Evolutionary conservation across 2,888 invertebrate genomes (phyloP).

Genomic region (Synanthedon vespiformis): DNA sequence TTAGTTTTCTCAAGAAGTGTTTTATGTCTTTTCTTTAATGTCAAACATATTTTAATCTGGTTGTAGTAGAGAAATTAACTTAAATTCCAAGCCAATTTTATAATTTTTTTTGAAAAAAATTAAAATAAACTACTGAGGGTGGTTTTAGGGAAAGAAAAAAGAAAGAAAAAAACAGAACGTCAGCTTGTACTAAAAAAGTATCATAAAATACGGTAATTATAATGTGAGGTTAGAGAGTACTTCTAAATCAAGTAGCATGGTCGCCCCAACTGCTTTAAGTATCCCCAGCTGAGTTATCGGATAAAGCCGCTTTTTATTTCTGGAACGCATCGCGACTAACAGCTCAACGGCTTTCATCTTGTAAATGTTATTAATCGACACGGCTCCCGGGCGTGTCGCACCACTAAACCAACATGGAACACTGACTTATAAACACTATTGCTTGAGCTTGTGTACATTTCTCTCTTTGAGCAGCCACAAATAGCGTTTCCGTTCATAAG

Average conservation of each 20-base stretch:
- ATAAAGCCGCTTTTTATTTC: slow-evolving; percentile 61
- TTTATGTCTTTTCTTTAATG: too few relatives aligned
- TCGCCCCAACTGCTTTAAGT: slow-evolving; percentile 30
- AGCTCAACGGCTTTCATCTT: slow-evolving; percentile 65
- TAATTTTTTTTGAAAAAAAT: too few relatives aligned
- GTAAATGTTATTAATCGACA: slow-evolving; percentile 68
- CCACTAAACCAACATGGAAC: slow-evolving; percentile 8
- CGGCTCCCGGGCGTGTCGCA: slow-evolving; percentile 49
- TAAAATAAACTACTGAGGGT: too few relatives aligned
- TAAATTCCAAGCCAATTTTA: too few relatives aligned
- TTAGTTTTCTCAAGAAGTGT: too few relatives aligned
- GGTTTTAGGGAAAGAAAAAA: too few relatives aligned
- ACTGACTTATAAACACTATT: background rate
- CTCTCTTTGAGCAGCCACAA: slow-evolving; percentile 5
- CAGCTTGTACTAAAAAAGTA: too few relatives aligned
- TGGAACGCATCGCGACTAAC: slow-evolving; percentile 58
- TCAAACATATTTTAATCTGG: too few relatives aligned
- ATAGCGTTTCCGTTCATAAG: slow-evolving; percentile 3
- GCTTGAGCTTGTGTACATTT: slow-evolving; percentile 9
- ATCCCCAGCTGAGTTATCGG: slow-evolving; percentile 60
- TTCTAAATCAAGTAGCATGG: slow-evolving; percentile 9
- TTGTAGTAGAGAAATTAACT: too few relatives aligned
- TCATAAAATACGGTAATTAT: background rate
- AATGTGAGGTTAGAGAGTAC: background rate
- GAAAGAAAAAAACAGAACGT: too few relatives aligned